Percentiles rank a stretch among this genome's conserved stretches.
phyloP scores from a whole-genome alignment of 2,888 invertebrate species.

The Lithophane socia region DNA sequence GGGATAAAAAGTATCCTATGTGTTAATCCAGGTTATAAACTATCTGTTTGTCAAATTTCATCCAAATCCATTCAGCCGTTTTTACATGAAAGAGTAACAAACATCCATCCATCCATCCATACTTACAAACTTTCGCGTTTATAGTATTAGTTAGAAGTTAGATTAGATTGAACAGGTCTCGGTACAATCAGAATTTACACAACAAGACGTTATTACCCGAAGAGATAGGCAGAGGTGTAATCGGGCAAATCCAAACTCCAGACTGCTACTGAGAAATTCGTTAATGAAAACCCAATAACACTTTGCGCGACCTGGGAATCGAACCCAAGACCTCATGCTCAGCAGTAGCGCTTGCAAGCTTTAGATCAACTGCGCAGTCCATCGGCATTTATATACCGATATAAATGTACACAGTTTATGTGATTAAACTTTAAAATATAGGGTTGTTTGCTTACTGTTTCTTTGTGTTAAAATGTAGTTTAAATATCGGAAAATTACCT shows the following conservation, averaged over 20 bases:
- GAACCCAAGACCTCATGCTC: neutral
- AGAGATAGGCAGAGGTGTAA: neutral
- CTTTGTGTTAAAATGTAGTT: neutral
- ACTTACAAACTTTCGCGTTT: too few relatives aligned
- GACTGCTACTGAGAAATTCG: neutral
- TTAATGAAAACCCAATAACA: neutral
- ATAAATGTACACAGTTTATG: neutral
- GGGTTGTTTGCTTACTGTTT: constrained; percentile 11
- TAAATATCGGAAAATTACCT: constrained; percentile 20
- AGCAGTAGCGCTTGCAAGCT: neutral
- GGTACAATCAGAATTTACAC: neutral
- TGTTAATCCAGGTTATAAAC: too few relatives aligned
- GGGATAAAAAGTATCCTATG: too few relatives aligned
- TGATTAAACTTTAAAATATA: neutral
- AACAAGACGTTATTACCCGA: neutral
- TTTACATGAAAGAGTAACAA: too few relatives aligned
- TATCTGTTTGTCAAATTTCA: too few relatives aligned
- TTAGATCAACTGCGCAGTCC: neutral
- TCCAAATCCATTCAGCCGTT: too few relatives aligned
- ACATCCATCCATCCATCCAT: too few relatives aligned
- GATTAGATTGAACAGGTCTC: neutral
- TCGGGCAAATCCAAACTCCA: neutral
- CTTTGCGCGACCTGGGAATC: neutral
- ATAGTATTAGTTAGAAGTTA: too few relatives aligned
- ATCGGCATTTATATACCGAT: neutral